These are phyloP conservation scores for Poecilia gillii DNA, from an alignment of 2,797 vertebrate species.

Conservation along the genomic window DNA sequence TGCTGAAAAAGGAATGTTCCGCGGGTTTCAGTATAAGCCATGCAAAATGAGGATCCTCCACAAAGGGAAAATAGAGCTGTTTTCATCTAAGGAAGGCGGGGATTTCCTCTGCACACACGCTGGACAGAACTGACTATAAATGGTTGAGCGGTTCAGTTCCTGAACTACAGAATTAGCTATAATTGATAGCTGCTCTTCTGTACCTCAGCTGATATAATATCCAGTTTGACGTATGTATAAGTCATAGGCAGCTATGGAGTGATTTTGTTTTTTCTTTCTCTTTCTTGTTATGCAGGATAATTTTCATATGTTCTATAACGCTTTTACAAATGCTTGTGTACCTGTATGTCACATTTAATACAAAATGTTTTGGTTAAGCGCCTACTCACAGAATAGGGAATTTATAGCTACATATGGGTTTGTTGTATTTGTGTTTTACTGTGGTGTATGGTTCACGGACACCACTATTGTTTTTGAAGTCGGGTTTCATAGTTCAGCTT, in stretches of 20 bases:
- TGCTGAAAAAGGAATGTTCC: neutral
- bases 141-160: neutral
- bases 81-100: neutral
- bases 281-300: too few relatives aligned
- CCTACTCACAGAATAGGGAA: neutral
- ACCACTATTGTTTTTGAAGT: neutral
- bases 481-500: constrained; percentile 2
- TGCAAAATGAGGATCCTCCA: constrained; percentile 16
- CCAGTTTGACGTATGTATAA: too few relatives aligned
- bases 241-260: neutral
- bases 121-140: neutral
- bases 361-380: too few relatives aligned
- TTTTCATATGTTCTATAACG: too few relatives aligned
- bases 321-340: too few relatives aligned
- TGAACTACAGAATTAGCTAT: neutral
- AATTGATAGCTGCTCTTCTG: neutral
- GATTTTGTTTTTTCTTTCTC: too few relatives aligned
- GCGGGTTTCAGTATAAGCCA: neutral
- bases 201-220: neutral
- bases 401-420: neutral
- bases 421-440: neutral
- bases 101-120: neutral
- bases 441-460: too few relatives aligned
- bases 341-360: too few relatives aligned
- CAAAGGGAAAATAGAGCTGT: neutral